Conservation (phyloP, 2,113 vertebrate genomes). For the Arvicanthis niloticus region DNA sequence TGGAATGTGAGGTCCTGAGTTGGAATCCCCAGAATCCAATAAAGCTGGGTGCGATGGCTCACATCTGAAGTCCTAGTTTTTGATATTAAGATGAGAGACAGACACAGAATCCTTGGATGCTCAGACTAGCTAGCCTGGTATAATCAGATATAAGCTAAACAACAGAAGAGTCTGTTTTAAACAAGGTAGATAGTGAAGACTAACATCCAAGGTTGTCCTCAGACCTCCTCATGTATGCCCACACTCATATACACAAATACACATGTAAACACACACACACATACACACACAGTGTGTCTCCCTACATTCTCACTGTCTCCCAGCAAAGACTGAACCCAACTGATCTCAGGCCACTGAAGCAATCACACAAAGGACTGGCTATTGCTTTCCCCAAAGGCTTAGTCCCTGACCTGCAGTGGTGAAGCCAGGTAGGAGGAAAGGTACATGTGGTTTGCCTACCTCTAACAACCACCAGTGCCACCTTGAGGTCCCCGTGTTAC, state of each 20-base stretch:
- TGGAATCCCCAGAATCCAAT: background rate
- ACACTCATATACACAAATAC: background rate
- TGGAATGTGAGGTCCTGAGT: background rate
- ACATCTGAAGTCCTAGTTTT: background rate
- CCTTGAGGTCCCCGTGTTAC: no score
- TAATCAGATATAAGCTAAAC: background rate
- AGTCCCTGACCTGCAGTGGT: background rate
- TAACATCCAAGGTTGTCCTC: background rate
- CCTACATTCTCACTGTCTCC: background rate
- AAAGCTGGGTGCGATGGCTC: background rate
- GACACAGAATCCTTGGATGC: no score
- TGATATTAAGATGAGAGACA: background rate
- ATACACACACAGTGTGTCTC: background rate
- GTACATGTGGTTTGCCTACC: background rate
- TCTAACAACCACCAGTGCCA: background rate
- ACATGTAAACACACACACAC: background rate
- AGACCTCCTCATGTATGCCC: background rate
- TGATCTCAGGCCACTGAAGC: accelerated
- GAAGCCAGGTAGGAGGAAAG: background rate
- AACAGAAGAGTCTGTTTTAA: background rate
- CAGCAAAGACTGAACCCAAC: background rate
- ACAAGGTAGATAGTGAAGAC: background rate
- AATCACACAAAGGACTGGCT: no score
- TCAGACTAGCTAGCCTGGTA: background rate
- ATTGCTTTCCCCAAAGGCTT: no score